phyloP scores from a whole-genome alignment of 2,888 invertebrate species.

The Melolontha melolontha region DNA sequence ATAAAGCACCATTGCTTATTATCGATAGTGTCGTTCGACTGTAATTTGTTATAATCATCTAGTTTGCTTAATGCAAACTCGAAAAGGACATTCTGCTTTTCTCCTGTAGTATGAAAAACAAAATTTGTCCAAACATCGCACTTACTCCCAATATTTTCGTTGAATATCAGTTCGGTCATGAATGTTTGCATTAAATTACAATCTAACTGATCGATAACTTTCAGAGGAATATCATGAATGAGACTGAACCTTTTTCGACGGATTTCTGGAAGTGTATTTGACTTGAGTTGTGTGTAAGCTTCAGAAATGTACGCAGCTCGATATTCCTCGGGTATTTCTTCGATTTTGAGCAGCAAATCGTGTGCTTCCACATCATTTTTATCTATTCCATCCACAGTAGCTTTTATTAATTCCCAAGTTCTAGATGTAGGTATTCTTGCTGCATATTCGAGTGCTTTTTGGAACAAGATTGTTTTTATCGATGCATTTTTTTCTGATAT shows the following conservation, averaged over 20 bases:
- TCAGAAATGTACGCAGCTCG: constrained; percentile 9
- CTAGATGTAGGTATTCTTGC: not conserved
- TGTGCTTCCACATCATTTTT: constrained; percentile 10
- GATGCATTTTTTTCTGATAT: constrained; percentile 25
- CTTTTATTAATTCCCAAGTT: constrained; percentile 14
- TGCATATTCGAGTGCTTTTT: constrained; percentile 22
- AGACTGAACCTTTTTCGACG: not conserved
- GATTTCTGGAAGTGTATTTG: not conserved
- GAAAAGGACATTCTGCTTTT: constrained; percentile 7
- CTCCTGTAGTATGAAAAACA: not conserved
- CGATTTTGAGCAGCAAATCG: constrained; percentile 8
- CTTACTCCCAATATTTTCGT: not conserved
- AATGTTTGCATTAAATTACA: constrained; percentile 4
- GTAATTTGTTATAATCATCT: not conserved
- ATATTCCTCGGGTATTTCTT: constrained; percentile 3
- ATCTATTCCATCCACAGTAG: constrained; percentile 20
- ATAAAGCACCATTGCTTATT: not conserved
- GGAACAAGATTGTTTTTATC: constrained; percentile 22
- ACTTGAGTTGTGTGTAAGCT: constrained; percentile 6
- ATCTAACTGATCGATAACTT: constrained; percentile 6
- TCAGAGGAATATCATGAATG: not conserved
- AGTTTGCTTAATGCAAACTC: constrained; percentile 11
- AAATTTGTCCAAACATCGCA: not conserved
- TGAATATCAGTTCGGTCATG: constrained; percentile 9
- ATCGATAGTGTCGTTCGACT: not conserved